Evolutionary conservation across 2,113 vertebrate species (phyloP).

Genomic region (Danionella cerebrum): DNA sequence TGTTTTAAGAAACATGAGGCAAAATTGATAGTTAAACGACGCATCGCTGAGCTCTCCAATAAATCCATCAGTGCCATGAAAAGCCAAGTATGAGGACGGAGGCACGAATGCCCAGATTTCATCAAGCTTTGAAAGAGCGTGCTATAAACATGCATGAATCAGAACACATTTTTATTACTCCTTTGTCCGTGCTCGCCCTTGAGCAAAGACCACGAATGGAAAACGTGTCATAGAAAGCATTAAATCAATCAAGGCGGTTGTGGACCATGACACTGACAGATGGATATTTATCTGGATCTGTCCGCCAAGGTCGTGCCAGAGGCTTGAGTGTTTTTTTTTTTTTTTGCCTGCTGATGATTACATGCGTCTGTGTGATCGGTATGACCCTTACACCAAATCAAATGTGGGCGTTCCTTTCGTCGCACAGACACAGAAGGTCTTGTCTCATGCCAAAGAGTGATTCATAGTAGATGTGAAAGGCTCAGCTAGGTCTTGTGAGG

Average conservation of each 20-base stretch:
- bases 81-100: background rate
- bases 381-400: background rate
- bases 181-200: background rate
- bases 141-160: background rate
- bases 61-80: background rate
- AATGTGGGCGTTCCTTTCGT: background rate
- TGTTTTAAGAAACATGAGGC: background rate
- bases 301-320: constrained; percentile 6
- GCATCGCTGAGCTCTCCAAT: background rate
- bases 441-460: background rate
- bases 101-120: background rate
- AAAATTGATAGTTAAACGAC: background rate
- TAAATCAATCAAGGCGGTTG: constrained; percentile 17
- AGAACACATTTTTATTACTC: constrained; percentile 3
- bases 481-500: background rate
- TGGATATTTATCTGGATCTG: constrained; percentile 2
- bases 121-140: background rate
- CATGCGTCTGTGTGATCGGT: background rate
- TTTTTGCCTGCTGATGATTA: background rate
- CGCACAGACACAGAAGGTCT: background rate
- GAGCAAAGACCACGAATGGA: background rate
- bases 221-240: constrained; percentile 5
- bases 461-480: background rate
- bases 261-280: constrained; percentile 7
- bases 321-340: background rate